Conservation (phyloP, 1,140 invertebrate genomes). For the Mylabris phalerata region DNA sequence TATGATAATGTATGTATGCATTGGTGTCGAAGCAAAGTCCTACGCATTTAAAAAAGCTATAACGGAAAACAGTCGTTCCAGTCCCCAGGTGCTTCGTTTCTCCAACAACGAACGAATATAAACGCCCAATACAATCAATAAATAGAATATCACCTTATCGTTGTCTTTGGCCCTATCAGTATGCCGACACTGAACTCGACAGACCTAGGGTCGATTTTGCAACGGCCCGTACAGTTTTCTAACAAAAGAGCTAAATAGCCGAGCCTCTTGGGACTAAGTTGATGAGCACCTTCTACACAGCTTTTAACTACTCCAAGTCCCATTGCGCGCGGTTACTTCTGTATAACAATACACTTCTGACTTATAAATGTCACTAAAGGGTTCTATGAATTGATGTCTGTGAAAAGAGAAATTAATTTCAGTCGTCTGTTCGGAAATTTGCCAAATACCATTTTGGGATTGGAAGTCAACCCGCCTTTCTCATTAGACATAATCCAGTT, state of each 20-base stretch:
- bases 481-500: conserved; percentile 31
- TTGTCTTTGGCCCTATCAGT: conserved; percentile 22
- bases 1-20: conserved; percentile 16
- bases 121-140: conserved; percentile 30
- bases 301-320: conserved; percentile 39
- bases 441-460: conserved; percentile 36
- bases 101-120: conserved; percentile 28
- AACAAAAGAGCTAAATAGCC: conserved; percentile 34
- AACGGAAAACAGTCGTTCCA: conserved; percentile 14
- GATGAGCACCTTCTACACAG: conserved; percentile 36
- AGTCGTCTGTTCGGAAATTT: conserved; percentile 40
- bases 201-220: conserved; percentile 10
- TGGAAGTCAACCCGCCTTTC: conserved; percentile 28
- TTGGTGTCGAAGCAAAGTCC: conserved; percentile 4
- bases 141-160: conserved; percentile 24
- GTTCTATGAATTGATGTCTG: conserved; percentile 40
- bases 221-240: conserved; percentile 14
- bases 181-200: conserved; percentile 6
- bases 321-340: conserved; percentile 35
- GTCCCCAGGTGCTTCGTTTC: conserved; percentile 24
- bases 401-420: conserved; percentile 40
- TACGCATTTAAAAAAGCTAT: conserved; percentile 11
- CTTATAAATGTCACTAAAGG: conserved; percentile 40
- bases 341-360: conserved; percentile 41
- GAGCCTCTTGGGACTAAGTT: conserved; percentile 30